Conservation (phyloP, 2,113 vertebrate genomes). For the Hydropotes inermis region DNA sequence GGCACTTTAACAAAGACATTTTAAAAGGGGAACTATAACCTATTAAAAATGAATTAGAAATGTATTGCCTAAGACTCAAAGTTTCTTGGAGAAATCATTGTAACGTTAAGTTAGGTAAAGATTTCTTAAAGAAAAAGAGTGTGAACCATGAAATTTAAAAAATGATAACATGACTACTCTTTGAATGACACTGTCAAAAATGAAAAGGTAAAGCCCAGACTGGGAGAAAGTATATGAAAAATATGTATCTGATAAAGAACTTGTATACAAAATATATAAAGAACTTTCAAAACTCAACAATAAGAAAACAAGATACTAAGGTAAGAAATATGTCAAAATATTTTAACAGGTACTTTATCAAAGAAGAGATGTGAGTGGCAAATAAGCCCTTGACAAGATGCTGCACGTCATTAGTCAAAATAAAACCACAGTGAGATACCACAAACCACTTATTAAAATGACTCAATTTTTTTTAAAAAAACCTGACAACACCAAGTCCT, state of each 20-base stretch:
- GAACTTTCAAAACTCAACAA: background rate
- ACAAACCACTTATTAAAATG: background rate
- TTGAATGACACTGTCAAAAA: background rate
- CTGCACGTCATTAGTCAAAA: background rate
- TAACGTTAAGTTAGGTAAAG: background rate
- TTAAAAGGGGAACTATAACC: background rate
- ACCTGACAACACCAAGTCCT: background rate
- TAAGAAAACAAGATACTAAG: background rate
- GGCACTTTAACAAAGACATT: constrained; percentile 1
- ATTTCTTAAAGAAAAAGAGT: background rate
- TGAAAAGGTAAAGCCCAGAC: background rate
- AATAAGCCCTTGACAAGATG: background rate
- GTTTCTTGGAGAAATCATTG: background rate
- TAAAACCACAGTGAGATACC: background rate
- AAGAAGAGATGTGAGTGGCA: background rate
- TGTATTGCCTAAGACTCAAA: background rate
- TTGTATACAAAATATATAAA: background rate
- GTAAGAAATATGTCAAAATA: background rate
- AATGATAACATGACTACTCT: background rate
- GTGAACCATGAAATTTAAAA: background rate
- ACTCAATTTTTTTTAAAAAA: background rate
- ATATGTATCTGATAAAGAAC: background rate
- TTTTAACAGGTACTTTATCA: background rate
- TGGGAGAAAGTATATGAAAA: background rate
- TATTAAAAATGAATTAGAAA: background rate